Percentiles rank a stretch among this genome's conserved stretches.
phyloP scores from a whole-genome alignment of 37 sponge, comb jelly and placozoan species.

The Agelas oroides region DNA sequence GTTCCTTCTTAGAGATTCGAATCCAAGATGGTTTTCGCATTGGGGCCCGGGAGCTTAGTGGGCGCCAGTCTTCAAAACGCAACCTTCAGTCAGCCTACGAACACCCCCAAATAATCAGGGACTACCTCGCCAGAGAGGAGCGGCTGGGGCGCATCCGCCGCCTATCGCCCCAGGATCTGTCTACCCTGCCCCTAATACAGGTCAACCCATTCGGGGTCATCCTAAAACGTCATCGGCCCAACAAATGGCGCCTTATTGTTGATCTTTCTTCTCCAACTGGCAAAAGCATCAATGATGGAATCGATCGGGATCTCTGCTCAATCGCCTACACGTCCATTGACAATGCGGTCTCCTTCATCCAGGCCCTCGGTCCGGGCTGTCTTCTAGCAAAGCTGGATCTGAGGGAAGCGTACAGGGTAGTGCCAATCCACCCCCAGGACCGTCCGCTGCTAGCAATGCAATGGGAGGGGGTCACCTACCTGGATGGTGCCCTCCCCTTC shows the following conservation, averaged over 20 bases:
- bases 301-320: background rate
- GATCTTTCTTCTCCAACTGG: background rate
- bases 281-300: background rate
- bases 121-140: constrained; percentile 4
- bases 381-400: background rate
- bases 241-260: background rate
- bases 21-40: background rate
- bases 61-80: background rate
- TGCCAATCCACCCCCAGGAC: constrained; percentile 4
- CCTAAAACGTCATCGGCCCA: background rate
- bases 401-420: background rate
- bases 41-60: background rate
- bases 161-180: background rate
- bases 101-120: background rate
- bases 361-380: background rate
- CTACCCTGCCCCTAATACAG: background rate
- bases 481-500: background rate
- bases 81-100: background rate
- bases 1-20: constrained; percentile 3
- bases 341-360: background rate
- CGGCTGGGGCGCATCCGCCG: background rate
- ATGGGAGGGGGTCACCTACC: background rate
- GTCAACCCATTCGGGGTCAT: background rate
- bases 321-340: background rate
- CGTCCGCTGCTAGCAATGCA: background rate